Evolutionary conservation across 2,797 vertebrate genomes (phyloP).

Genomic region (Urophycis tenuis): DNA sequence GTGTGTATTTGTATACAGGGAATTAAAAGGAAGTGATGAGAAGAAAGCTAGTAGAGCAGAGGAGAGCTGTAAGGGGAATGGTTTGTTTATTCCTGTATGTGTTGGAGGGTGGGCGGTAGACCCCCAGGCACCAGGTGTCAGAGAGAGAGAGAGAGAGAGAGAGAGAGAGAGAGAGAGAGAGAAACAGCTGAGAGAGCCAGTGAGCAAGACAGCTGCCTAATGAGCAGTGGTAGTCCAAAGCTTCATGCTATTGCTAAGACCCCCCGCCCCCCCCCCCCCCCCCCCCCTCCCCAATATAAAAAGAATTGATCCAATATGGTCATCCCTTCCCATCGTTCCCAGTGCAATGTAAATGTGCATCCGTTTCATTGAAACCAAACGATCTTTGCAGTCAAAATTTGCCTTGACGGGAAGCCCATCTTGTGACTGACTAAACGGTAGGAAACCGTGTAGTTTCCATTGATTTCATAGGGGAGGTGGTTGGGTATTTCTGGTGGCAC

Average conservation of each 20-base stretch:
- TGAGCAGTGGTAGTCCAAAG: slow-evolving; percentile 15
- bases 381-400: too few relatives aligned
- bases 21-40: slow-evolving; percentile 2
- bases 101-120: slow-evolving; percentile 41
- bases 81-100: slow-evolving; percentile 22
- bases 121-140: slow-evolving; percentile 61
- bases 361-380: background rate
- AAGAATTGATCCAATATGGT: background rate
- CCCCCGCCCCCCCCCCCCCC: background rate
- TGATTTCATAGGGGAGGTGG: too few relatives aligned
- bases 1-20: background rate
- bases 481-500: background rate
- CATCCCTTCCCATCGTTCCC: background rate
- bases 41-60: background rate
- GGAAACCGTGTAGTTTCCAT: background rate
- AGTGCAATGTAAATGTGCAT: background rate
- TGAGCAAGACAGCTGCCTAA: slow-evolving; percentile 17
- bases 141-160: slow-evolving; percentile 34
- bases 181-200: slow-evolving; percentile 59
- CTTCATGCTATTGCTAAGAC: background rate
- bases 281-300: background rate
- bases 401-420: too few relatives aligned
- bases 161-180: slow-evolving; percentile 53
- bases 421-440: too few relatives aligned
- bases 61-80: background rate